Evolutionary conservation across 2,113 vertebrate genomes (phyloP), one percentile per base, ranked within the genome.

Genomic region (Hippocampus abdominalis): DNA sequence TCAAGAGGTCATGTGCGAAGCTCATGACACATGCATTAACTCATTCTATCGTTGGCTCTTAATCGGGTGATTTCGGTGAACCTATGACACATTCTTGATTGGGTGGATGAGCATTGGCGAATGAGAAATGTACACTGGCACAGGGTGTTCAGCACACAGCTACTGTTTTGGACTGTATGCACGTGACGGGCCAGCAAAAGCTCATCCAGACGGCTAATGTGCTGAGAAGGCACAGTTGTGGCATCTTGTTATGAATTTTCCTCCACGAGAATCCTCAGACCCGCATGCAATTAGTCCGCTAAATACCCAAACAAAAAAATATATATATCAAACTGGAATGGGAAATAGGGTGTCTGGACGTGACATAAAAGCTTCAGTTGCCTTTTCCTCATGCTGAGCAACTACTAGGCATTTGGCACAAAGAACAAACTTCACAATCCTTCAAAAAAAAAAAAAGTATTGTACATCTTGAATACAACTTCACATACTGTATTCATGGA

Each of bases 221-320:
- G 66, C 59, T 54, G 54, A 82, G 64, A 32, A 73, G 71, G 66
- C 63, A 74, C 60, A 77, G 6, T 29, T 62, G 42, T 49, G n/a
- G 21, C 9, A n/a, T 57, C 21, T 59, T 59, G 57, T 60, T 60
- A 20, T 8, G 7, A 32, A 60, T 60, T 4, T 60, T 32, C 15
- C 27, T 32, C 6, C 1, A 20, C 8, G 15, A 29, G 6, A 60
- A 32, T 18, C 15, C 16, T 16, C 8, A 60, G 32, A 60, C 5
- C 32, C 0, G 32, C 32, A 29, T 18, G 25, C 27, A 18, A 15
- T 20, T 32, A 8, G 16, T 18, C 15, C 5, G 2, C 5, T 13
- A 13, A 25, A 57, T 27, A 54, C 9, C 7, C 2, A 0, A 53
- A 23, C n/a, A 54, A 54, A 57, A 27, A 57, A 57, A 29, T 32